Conservation (phyloP, 2,797 vertebrate genomes). For the Nannoperca australis region DNA sequence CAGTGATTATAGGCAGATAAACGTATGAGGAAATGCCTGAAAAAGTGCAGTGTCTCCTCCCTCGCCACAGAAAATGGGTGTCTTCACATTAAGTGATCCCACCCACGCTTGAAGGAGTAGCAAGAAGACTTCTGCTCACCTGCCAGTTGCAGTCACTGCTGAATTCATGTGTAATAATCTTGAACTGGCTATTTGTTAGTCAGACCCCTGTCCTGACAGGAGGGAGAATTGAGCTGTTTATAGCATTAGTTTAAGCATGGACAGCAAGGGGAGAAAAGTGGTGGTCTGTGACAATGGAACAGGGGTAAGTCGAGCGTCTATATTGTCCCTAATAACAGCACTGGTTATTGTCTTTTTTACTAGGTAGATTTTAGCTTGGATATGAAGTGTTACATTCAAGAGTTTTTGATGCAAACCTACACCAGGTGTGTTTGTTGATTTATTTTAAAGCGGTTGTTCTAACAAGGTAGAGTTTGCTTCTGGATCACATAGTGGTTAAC, state of each 20-base stretch:
- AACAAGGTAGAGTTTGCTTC: not conserved
- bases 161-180: constrained; percentile 26
- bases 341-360: not conserved
- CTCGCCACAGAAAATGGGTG: constrained; percentile 30
- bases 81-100: constrained; percentile 26
- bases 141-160: constrained; percentile 39
- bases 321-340: not conserved
- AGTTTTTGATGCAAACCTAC: not conserved
- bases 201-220: constrained; percentile 32
- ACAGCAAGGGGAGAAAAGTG: constrained; percentile 85
- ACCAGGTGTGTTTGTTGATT: not conserved
- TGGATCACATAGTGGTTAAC: not conserved
- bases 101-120: constrained; percentile 42
- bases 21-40: not conserved
- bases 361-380: not conserved
- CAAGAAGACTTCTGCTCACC: constrained; percentile 40
- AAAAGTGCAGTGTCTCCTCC: not conserved
- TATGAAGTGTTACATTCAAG: not conserved
- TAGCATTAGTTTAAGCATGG: constrained; percentile 71
- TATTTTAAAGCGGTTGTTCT: not conserved
- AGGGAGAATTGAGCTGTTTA: constrained; percentile 25
- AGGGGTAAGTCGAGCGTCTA: constrained; percentile 79
- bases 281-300: constrained; percentile 89
- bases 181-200: not conserved
- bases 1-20: not conserved